Conservation (phyloP, 2,797 vertebrate genomes). For the Clarias platycephalus region DNA sequence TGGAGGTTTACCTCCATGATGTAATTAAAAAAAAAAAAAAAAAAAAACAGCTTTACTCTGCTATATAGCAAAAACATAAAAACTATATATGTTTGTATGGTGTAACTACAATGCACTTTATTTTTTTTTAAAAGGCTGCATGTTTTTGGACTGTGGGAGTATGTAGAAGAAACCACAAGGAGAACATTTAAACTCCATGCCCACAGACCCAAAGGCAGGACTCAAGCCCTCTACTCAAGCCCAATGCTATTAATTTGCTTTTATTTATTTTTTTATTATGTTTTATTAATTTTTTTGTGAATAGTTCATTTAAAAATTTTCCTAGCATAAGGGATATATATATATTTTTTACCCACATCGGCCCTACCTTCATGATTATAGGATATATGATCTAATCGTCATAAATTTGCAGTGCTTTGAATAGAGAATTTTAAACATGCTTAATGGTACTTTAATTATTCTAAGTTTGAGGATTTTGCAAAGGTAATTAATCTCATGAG, state of each 20-base stretch:
- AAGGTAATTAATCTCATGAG: slow-evolving; percentile 28
- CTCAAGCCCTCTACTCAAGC: too few species aligned
- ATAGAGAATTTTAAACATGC: neutral
- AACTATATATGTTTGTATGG: too few species aligned
- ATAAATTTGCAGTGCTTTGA: neutral
- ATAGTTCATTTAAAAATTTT: neutral
- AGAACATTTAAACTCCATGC: too few species aligned
- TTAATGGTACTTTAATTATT: slow-evolving; percentile 4
- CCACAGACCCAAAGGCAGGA: too few species aligned
- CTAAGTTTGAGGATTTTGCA: slow-evolving; percentile 17
- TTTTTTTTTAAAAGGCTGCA: too few species aligned
- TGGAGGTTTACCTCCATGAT: too few species aligned
- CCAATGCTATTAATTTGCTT: neutral
- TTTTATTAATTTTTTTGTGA: neutral
- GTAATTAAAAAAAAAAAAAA: too few species aligned
- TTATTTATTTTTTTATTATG: neutral
- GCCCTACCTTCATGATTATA: neutral
- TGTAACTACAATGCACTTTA: too few species aligned
- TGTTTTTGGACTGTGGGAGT: too few species aligned
- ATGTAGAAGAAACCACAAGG: too few species aligned
- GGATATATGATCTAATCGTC: neutral
- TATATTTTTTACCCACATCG: neutral
- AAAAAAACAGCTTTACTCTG: too few species aligned
- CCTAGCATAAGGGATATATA: neutral
- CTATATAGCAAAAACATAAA: too few species aligned